Base-by-base conservation (phyloP, 23 tunicate species). In the Ciona savignyi region DNA sequence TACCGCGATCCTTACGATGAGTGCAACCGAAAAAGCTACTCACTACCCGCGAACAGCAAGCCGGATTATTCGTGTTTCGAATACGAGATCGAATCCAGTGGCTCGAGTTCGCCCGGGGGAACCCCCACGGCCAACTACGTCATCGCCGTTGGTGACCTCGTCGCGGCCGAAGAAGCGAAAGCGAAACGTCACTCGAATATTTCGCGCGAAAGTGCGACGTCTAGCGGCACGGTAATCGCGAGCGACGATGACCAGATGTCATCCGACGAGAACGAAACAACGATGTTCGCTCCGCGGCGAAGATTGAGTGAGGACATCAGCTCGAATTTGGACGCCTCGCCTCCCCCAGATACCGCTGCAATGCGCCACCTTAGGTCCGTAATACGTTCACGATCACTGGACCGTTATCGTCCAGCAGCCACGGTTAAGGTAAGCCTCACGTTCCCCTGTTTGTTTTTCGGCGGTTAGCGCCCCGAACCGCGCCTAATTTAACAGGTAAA, bases 171-270 rank as follows among this genome's bases (percentile, higher is more conserved):
- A 4, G 82, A 77, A 42, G 74, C 67, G 21, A 24, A 65, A 24
- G 49, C 25, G 29, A 49, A 56, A 1, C 76, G 87, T 1, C 81
- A 83, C 42, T 83, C 87, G 0, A 74, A 80, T 27, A 4, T 75
- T 23, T 83, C 87, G 0, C 35, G 87, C 23, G 87, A 69, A 32
- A 83, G 87, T 2, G 81, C 87, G 69, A 76, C 87, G 2, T 83
- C 87, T 31, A 83, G 87, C 67, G 81, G 81, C 29, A 83, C 87
- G 2, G 81, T 83, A 2, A 76, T 83, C 9, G 81, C 87, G 1
- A 75, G 76, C 29, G 87, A 83, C 23, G 81, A 83, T 20, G 87
- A 83, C 15, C 15, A 11, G 61, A 20, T n/a, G n/a, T n/a, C n/a
- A n/a, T n/a, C n/a, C n/a, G n/a, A n/a, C n/a, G n/a, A n/a, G n/a